Base-by-base conservation (phyloP, 1,140 invertebrate genomes). In the Nephila pilipes region DNA sequence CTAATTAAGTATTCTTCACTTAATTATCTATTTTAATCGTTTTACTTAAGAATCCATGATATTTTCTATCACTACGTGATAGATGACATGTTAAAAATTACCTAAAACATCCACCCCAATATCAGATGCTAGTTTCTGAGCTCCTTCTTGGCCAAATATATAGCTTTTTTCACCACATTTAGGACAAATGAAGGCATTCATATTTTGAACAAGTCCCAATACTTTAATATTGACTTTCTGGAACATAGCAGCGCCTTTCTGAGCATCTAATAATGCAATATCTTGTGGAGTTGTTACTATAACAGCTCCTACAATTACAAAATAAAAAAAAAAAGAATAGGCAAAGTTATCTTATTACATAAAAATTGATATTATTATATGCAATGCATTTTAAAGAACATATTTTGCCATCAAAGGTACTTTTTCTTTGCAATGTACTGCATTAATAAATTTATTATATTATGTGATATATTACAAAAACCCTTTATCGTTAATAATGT, bases 201-300 rank as follows among this genome's bases (percentile, higher is more conserved):
- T 99, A 95, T 99, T 99, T 95, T 98, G 97, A 1, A 98, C 97
- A 90, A 98, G 95, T 22, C 98, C 98, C 85, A 97, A 96, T 65
- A 98, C 96, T 1, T 98, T 98, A 85, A 98, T 96, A 87, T 97
- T 96, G 5, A 98, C 95, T 95, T 97, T 98, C 10, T 87, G 87
- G 81, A 94, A 95, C 95, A 95, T 95, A 57, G 87, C 94, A 22
- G 94, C 91, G n/a, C 94, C 94, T 94, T 97, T 96, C 93, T 97
- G 96, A 0, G 98, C 97, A 58, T 99, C 98, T 94, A 98, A 97
- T 8, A 98, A 94, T 0, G 98, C 97, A 10, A 98, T 97, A 87
- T 96, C 96, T 95, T 99, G 98, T 0, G 98, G 98, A 1, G 98
- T 98, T 22, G 97, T 98, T 0, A 99, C 97, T 54, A 99, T 95